Evolutionary conservation across 1,140 invertebrate species (phyloP), one percentile per base, ranked within the genome.

Genomic region (Sarcophaga bullata): DNA sequence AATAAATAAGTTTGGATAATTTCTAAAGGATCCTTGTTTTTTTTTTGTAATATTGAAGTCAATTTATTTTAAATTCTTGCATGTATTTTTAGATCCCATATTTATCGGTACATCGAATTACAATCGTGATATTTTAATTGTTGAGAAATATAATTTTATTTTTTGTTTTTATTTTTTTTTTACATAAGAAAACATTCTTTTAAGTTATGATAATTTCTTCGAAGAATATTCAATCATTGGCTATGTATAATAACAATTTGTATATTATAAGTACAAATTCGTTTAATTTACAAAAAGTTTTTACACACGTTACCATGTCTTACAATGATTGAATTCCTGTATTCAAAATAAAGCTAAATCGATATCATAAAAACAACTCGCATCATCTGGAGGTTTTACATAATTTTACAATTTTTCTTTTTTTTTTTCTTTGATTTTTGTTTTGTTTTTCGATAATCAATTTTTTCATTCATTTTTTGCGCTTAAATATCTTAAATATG

Each of bases 241-340:
- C 25, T 37, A 37, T 37, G 25, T 37, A 68, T 25, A 68, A 68
- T 68, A 62, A 62, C 15, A 19, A 25, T 68, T 25, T 19, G 8
- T 68, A 68, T 25, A 68, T 68, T 19, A 2, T 10, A 52, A 13
- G 13, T 52, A 52, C 50, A 52, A 52, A 52, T 1, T 73, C 10
- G 25, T 68, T 68, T 73, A 8, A 15, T 8, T 68, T 68, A 15
- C 62, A 68, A 3, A 37, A 73, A 11, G 25, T 8, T 6, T 25
- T n/a, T 25, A 25, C 5, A 73, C 5, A 17, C 6, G 2, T 17
- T 25, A 37, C 10, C 37, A 75, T 75, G 46, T 75, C 75, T 78
- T 78, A 78, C 75, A 78, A 52, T 78, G 75, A 78, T 78, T 78
- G 75, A 78, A 78, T 78, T 78, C 75, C 49, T 50, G n/a, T 25